phyloP scores from a whole-genome alignment of 2,113 vertebrate genomes.

The Myodes glareolus region DNA sequence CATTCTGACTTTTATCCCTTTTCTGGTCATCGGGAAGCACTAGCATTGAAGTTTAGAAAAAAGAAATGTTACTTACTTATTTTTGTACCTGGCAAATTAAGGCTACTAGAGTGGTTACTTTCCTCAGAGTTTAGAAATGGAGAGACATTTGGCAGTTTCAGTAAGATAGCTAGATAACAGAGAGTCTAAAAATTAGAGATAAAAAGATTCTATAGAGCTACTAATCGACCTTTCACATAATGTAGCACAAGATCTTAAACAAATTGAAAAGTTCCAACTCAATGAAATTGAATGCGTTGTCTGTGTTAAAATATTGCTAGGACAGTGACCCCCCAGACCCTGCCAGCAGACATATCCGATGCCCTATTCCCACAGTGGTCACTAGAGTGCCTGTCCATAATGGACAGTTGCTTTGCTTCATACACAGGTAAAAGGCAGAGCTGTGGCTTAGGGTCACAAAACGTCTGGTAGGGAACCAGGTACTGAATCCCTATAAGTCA shows the following conservation, averaged over 20 bases:
- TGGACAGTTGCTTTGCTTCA: background rate
- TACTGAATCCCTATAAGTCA: background rate
- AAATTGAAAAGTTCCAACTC: background rate
- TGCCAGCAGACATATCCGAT: background rate
- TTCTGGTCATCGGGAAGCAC: constrained; percentile 64
- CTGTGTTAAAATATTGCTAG: constrained; percentile 25
- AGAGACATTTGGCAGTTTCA: background rate
- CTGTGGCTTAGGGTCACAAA: background rate
- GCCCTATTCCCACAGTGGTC: background rate
- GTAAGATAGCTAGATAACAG: background rate
- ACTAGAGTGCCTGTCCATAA: background rate
- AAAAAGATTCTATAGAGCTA: background rate
- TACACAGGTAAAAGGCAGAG: background rate
- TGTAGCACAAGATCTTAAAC: background rate
- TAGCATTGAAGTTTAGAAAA: constrained; percentile 33
- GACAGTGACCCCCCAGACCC: background rate
- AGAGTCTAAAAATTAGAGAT: background rate
- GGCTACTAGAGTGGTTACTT: constrained; percentile 8
- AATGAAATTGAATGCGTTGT: background rate
- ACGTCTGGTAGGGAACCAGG: background rate
- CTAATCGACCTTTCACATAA: constrained; percentile 18
- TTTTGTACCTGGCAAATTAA: constrained; percentile 23
- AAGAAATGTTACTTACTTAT: background rate
- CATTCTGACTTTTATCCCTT: constrained; percentile 58
- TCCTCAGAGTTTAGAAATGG: background rate